phyloP scores from a whole-genome alignment of 2,113 vertebrate genomes.

The Pelobates fuscus region DNA sequence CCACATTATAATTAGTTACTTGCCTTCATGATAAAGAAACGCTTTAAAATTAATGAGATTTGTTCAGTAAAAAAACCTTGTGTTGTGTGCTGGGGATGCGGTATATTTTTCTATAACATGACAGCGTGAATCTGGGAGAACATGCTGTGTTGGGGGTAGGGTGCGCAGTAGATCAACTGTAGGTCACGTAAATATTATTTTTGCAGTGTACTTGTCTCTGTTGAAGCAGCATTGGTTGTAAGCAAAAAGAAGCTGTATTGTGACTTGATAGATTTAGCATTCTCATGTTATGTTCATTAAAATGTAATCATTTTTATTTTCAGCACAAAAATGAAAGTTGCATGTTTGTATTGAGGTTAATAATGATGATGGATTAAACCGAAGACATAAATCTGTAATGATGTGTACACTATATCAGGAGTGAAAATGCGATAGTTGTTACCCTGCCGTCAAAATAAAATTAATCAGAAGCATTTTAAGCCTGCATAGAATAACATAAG shows the following conservation, averaged over 20 bases:
- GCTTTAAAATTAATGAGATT: neutral
- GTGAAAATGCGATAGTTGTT: neutral
- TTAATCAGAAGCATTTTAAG: neutral
- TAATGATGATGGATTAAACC: neutral
- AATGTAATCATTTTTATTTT: neutral
- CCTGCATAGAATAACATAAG: no score
- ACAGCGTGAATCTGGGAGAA: neutral
- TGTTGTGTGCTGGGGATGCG: neutral
- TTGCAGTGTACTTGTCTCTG: neutral
- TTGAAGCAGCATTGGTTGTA: neutral
- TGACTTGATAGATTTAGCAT: no score
- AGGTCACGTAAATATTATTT: neutral
- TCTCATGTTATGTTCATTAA: no score
- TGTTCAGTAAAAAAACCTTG: neutral
- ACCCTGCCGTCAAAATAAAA: neutral
- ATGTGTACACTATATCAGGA: neutral
- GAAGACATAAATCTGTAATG: neutral
- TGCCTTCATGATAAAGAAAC: neutral
- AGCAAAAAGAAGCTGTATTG: neutral
- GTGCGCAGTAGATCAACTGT: neutral
- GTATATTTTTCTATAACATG: neutral
- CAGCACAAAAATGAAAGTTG: neutral
- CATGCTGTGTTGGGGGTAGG: neutral
- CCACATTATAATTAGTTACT: constrained; percentile 1
- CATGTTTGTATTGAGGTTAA: neutral